These are phyloP conservation scores for Antigone vipio DNA, from an alignment of 2,113 vertebrate species.

Conservation along the genomic window DNA sequence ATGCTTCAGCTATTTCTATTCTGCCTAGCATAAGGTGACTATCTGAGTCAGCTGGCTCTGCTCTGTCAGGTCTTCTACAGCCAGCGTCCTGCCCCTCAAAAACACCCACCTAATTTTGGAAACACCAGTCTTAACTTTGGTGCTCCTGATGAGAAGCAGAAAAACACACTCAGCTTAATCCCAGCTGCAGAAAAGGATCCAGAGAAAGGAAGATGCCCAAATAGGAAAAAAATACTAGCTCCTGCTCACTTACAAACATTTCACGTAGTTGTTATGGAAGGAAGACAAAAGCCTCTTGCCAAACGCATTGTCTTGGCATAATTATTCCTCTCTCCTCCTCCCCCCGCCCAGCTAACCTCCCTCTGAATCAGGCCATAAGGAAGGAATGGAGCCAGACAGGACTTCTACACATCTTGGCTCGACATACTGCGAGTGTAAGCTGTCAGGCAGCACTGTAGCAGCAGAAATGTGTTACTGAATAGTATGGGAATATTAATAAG, in stretches of 20 bases:
- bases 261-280: background rate
- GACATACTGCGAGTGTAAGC: background rate
- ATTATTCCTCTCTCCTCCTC: slow-evolving; percentile 12
- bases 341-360: background rate
- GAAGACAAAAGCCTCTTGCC: slow-evolving; percentile 30
- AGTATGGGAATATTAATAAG: slow-evolving; percentile 47
- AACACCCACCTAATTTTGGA: slow-evolving; percentile 51
- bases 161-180: slow-evolving; percentile 3
- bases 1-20: slow-evolving; percentile 59
- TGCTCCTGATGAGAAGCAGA: slow-evolving; percentile 29
- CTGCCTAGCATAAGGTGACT: slow-evolving; percentile 34
- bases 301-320: slow-evolving; percentile 12
- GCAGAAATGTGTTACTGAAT: background rate
- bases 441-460: slow-evolving; percentile 33
- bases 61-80: slow-evolving; percentile 6
- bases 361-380: slow-evolving; percentile 49
- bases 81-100: background rate
- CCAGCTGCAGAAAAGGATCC: background rate
- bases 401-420: slow-evolving; percentile 50
- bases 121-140: background rate
- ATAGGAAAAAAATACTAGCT: background rate
- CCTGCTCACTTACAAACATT: background rate
- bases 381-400: slow-evolving; percentile 37
- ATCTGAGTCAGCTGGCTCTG: slow-evolving; percentile 38
- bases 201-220: background rate